phyloP scores from a whole-genome alignment of 2,888 invertebrate species.

The Cephalotes varians region DNA sequence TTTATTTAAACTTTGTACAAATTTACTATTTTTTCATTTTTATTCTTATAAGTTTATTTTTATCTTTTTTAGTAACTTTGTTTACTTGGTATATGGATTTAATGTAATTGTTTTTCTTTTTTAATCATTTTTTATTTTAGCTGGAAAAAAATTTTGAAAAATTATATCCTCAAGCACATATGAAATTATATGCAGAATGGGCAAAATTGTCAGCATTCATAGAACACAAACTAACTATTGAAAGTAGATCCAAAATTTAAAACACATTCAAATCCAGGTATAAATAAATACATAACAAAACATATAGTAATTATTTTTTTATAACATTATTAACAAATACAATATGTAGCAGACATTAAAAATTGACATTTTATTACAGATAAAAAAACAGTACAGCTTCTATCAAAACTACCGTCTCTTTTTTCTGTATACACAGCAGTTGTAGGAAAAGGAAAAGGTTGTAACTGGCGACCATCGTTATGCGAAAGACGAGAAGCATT shows the following conservation, averaged over 20 bases:
- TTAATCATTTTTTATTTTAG: neutral
- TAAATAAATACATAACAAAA: neutral
- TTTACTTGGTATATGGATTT: neutral
- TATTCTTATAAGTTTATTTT: neutral
- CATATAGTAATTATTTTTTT: neutral
- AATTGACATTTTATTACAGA: neutral
- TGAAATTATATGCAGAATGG: constrained; percentile 4
- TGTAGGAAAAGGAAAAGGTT: neutral
- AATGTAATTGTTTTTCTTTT: neutral
- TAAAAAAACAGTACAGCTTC: neutral
- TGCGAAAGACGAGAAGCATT: constrained; percentile 15
- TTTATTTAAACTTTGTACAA: no score
- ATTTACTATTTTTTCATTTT: neutral
- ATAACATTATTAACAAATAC: neutral
- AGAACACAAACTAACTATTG: neutral
- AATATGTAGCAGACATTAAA: neutral
- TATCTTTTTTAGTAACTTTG: neutral
- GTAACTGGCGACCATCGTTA: neutral
- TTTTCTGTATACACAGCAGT: neutral
- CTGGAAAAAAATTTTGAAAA: neutral
- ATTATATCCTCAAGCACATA: neutral
- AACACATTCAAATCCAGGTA: neutral
- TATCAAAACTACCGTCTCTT: neutral
- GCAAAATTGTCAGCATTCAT: neutral
- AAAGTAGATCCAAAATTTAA: neutral